phyloP scores from a whole-genome alignment of 2,113 vertebrate genomes.

The Mungos mungo region DNA sequence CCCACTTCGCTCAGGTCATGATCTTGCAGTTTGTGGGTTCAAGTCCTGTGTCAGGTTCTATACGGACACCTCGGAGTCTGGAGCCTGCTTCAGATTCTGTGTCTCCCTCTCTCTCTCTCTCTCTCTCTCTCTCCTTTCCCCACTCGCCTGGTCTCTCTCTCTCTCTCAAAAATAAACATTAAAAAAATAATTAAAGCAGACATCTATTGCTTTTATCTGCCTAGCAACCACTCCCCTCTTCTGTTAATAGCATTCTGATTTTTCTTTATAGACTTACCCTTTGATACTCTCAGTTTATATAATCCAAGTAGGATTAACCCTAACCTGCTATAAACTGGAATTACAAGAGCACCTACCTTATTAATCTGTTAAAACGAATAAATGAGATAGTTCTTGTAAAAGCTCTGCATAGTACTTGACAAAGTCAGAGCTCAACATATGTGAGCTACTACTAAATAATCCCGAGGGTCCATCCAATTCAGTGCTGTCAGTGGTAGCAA shows the following conservation, averaged over 20 bases:
- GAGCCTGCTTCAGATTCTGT: no score
- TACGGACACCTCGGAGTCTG: no score
- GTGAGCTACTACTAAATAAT: conserved; percentile 13
- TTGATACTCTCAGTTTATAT: neutral
- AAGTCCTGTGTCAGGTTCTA: no score
- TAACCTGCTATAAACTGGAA: neutral
- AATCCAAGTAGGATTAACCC: neutral
- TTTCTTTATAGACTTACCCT: conserved; percentile 37
- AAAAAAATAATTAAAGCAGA: neutral
- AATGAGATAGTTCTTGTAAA: neutral
- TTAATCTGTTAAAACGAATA: neutral
- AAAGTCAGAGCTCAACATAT: conserved; percentile 13
- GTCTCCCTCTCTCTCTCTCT: no score
- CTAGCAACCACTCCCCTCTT: neutral
- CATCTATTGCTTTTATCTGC: conserved; percentile 13
- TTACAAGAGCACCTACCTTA: neutral
- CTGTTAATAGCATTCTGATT: neutral
- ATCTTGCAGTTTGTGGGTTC: no score
- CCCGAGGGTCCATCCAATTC: neutral
- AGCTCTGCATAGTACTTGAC: neutral
- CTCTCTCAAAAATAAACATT: neutral
- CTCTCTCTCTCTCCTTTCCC: no score
- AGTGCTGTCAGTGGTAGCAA: neutral
- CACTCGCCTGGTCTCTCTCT: no score
- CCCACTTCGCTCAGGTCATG: no score